phyloP scores from a whole-genome alignment of 2,797 vertebrate species.

The Fistularia commersonii region DNA sequence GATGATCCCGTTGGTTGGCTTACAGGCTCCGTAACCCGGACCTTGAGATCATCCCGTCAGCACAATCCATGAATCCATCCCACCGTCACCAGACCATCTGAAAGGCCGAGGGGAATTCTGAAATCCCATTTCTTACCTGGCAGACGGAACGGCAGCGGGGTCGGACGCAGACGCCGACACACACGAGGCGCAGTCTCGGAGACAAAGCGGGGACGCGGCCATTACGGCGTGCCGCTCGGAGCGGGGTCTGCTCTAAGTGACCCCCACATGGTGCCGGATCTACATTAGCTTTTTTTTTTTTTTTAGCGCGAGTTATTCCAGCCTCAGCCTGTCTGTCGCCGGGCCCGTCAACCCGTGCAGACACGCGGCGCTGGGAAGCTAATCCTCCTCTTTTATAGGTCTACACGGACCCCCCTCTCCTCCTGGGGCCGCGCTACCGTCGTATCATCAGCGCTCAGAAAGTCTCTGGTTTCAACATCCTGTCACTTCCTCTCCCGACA shows the following conservation, averaged over 20 bases:
- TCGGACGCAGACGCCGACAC: slow-evolving; percentile 7
- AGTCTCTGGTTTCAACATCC: slow-evolving; percentile 24
- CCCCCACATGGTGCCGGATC: not conserved
- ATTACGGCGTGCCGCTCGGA: slow-evolving; percentile 27
- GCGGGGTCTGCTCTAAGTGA: slow-evolving; percentile 13
- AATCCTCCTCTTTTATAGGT: slow-evolving; percentile 18
- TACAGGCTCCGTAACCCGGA: slow-evolving; percentile 25
- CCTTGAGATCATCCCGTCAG: slow-evolving; percentile 5
- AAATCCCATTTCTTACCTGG: slow-evolving; percentile 46
- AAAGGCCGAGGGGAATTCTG: no score
- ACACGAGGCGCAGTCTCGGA: slow-evolving; percentile 24
- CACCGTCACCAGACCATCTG: no score
- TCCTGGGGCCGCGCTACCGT: slow-evolving; percentile 7
- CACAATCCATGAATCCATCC: no score
- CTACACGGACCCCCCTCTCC: slow-evolving; percentile 1
- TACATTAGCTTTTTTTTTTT: not conserved
- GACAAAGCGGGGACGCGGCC: slow-evolving; percentile 37
- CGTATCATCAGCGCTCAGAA: slow-evolving; percentile 22
- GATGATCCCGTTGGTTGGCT: slow-evolving; percentile 14
- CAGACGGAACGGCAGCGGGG: slow-evolving; percentile 35
- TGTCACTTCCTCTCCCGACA: slow-evolving; percentile 13
- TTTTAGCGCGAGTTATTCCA: not conserved
- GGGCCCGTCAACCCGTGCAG: slow-evolving; percentile 7
- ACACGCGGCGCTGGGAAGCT: slow-evolving; percentile 14
- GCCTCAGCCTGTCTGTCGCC: not conserved